A percentile compares a stretch with the other conserved stretches of the same genome.
phyloP scores from a whole-genome alignment of 2,113 vertebrate genomes.

The Pteronura brasiliensis region DNA sequence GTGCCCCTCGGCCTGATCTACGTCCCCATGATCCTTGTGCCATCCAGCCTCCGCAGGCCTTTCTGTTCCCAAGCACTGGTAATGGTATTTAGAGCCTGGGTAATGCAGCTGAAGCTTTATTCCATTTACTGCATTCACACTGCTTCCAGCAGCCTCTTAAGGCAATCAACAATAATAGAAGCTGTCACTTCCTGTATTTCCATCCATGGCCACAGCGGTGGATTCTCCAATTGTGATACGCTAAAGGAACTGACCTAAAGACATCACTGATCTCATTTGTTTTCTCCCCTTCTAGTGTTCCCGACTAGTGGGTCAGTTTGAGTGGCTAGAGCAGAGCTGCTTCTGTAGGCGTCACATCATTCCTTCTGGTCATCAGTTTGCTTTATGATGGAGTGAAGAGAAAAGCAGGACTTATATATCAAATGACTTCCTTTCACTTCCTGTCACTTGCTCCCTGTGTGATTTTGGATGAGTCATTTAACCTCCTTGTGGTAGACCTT shows the following conservation, averaged over 20 bases:
- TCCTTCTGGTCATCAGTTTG: not conserved
- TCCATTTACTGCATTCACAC: not conserved
- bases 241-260: not conserved
- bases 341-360: not conserved
- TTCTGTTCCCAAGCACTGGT: not conserved
- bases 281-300: not conserved
- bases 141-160: not conserved
- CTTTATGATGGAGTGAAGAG: not conserved
- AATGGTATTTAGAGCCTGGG: not conserved
- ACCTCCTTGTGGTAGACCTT: not conserved
- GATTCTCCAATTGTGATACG: not conserved
- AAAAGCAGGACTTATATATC: not conserved
- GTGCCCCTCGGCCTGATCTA: not conserved
- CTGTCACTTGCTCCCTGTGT: not conserved
- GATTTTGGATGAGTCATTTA: not conserved
- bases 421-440: not conserved
- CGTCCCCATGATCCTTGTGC: not conserved
- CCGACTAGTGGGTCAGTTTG: not conserved
- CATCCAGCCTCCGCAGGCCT: not conserved
- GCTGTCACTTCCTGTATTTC: slow-evolving; percentile 40
- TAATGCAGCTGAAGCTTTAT: not conserved
- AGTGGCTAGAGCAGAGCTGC: not conserved
- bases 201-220: not conserved
- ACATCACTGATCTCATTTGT: not conserved
- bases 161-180: not conserved